Base-by-base conservation (phyloP, 2,113 vertebrate species). In the Chrysemys picta region DNA sequence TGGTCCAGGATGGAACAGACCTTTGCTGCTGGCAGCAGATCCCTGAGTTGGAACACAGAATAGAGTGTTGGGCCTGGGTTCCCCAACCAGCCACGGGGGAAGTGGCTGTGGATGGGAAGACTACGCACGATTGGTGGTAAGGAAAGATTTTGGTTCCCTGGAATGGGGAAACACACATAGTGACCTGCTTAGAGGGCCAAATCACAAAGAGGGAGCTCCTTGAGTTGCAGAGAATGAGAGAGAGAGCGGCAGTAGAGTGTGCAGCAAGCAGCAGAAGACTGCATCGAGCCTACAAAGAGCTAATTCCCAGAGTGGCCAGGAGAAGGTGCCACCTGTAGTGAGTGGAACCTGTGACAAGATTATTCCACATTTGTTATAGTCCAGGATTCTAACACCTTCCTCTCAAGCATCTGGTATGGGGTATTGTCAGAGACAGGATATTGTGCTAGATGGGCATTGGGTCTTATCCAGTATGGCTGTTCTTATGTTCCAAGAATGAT, bases 401-500 rank as follows among this genome's bases (percentile, higher is more conserved):
- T 4, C 19, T 16, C 7, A 3, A 87, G 31, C 29, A 54, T 6
- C 80, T 90, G 82, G 52, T 24, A 24, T 47, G 47, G 86, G 29
- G 14, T 14, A 27, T 22, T 65, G 0, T 13, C 25, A 6, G 13
- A 50, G n/a, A 25, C 10, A 92, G 2, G 24, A 6, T 14, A 16
- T 1, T 5, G 72, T 25, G 78, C n/a, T 47, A 85, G 54, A 27
- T 12, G 2, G 19, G 2, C 4, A 21, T 38, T 21, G 5, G 5
- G 10, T 79, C 75, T 90, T 50, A 8, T 6, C 45, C 2, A 0
- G 4, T 0, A 0, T 24, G 47, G 0, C 0, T 62, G 3, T 84
- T 52, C 6, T 17, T 6, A 5, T 42, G 13, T 76, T 56, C 50
- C 13, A n/a, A 10, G 31, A 76, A 76, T 72, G n/a, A 38, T 38